A percentile compares a stretch with the other conserved stretches of the same genome.
phyloP scores from a whole-genome alignment of 2,113 vertebrate species.

The Leiothrix lutea region DNA sequence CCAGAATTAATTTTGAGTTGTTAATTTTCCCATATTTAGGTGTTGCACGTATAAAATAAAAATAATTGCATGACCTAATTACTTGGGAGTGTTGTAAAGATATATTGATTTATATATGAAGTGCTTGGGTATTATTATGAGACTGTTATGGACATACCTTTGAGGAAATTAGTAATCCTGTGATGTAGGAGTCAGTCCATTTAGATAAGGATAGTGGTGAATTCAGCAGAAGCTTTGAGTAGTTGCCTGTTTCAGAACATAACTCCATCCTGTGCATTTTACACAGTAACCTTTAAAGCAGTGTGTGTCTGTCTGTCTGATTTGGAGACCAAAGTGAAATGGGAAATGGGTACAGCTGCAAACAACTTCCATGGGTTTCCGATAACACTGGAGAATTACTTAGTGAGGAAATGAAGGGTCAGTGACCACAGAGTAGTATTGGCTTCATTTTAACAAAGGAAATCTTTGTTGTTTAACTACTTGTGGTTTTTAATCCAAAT shows the following conservation, averaged over 20 bases:
- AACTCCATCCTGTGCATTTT: not conserved
- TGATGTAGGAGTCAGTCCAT: not conserved
- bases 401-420: slow-evolving; percentile 61
- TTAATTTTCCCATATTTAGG: not conserved
- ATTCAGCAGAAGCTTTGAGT: not conserved
- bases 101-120: not conserved
- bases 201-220: not conserved
- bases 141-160: not conserved
- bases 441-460: slow-evolving; percentile 35
- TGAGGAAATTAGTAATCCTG: not conserved
- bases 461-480: slow-evolving; percentile 38
- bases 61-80: not conserved
- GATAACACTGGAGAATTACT: slow-evolving; percentile 49
- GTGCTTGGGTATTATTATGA: not conserved
- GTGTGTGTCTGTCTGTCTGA: not conserved
- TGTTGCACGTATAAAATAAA: not conserved
- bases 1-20: not conserved
- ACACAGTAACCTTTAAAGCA: slow-evolving; percentile 35
- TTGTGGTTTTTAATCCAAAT: slow-evolving; percentile 9
- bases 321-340: slow-evolving; percentile 68
- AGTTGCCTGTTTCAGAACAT: not conserved
- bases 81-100: not conserved
- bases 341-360: slow-evolving; percentile 80
- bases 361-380: slow-evolving; percentile 87
- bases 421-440: not conserved